Base-by-base conservation (phyloP, 2,888 invertebrate genomes). In the Nowickia ferox region DNA sequence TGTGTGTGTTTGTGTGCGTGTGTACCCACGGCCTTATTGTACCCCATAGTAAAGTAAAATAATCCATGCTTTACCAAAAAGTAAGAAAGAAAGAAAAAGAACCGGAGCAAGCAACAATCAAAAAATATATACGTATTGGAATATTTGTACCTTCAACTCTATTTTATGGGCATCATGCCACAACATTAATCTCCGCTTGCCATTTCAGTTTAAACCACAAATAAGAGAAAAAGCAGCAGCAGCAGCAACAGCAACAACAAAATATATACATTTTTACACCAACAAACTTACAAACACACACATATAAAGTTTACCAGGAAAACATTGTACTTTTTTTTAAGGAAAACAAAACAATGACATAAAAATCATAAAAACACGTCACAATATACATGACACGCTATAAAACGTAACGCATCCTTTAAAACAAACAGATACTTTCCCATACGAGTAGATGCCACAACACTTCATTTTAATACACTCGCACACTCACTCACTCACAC, bases 131-230 rank as follows among this genome's bases (percentile, higher is more conserved):
- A 38, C 48, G 53, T 80, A 79, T 65, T 69, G 17, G 44, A 44
- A 63, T 76, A 76, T 80, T 75, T 71, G 57, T 80, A 80, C 84
- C 80, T 78, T 68, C 78, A 84, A 84, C 83, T 84, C 59, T 88
- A 84, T 81, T 87, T 88, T 89, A 88, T 88, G 88, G 87, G 84
- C 88, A 87, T 86, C 87, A 88, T 87, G 87, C 88, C 80, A 88
- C 89, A 88, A 88, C 90, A 91, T 91, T 91, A 91, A 91, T 91
- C 91, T 91, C 91, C 90, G 91, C 89, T 91, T 89, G 89, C 91
- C 91, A 90, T 91, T 90, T 89, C 87, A 87, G 83, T 83, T 84
- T 81, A 84, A 77, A 87, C 76, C 76, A 84, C 81, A 81, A 76
- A 78, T 66, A 72, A 77, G 51, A 83, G 19, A 57, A 77, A 55